Percentiles rank a stretch among this genome's conserved stretches.
phyloP scores from a whole-genome alignment of 2,113 vertebrate genomes.

The Bujurquina vittata region DNA sequence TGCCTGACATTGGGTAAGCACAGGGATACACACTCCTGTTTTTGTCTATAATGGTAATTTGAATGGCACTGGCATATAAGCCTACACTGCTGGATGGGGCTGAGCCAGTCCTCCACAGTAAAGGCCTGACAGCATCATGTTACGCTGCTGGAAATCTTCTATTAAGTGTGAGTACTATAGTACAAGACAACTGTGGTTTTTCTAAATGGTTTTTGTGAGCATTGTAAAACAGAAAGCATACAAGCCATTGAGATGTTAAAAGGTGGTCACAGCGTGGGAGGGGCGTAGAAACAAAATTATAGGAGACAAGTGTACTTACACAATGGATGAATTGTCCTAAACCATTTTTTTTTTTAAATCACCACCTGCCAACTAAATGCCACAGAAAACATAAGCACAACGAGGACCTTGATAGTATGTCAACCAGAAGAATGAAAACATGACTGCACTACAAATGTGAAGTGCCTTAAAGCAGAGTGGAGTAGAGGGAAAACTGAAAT shows the following conservation, averaged over 20 bases:
- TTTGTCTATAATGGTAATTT: slow-evolving; percentile 52
- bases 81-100: slow-evolving; percentile 17
- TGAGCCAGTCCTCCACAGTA: slow-evolving; percentile 35
- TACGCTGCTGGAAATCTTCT: slow-evolving; percentile 60
- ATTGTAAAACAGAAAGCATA: slow-evolving; percentile 13
- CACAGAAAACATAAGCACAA: slow-evolving; percentile 21
- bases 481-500: neutral
- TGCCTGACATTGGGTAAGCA: slow-evolving; percentile 17
- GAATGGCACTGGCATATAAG: slow-evolving; percentile 18
- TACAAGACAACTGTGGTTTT: slow-evolving; percentile 28
- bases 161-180: slow-evolving; percentile 47
- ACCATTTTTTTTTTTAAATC: slow-evolving; percentile 10
- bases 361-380: slow-evolving; percentile 28
- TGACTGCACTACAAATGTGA: slow-evolving; percentile 3
- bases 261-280: neutral
- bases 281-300: neutral
- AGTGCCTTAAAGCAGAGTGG: neutral
- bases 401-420: neutral
- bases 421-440: slow-evolving; percentile 13
- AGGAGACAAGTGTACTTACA: slow-evolving; percentile 5
- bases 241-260: neutral
- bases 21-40: slow-evolving; percentile 12
- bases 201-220: slow-evolving; percentile 38
- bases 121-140: slow-evolving; percentile 44
- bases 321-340: slow-evolving; percentile 9